A percentile compares a stretch with the other conserved stretches of the same genome.
Conservation (phyloP, 2,888 invertebrate species). For the Agonopterix alstromeriana region DNA sequence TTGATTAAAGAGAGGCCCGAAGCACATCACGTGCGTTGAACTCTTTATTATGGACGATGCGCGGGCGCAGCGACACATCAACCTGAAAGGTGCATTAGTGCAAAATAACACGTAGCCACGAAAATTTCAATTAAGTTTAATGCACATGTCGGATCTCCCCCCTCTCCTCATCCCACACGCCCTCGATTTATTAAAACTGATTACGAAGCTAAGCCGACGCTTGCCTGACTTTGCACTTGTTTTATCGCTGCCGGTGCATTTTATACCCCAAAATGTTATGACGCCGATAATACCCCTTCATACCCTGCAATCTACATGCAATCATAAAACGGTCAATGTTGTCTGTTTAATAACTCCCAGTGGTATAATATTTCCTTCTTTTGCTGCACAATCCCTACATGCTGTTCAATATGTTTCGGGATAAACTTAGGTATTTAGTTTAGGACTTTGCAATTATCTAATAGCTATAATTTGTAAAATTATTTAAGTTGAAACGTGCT, state of each 20-base stretch:
- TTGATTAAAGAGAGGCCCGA: background rate
- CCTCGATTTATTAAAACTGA: slow-evolving; percentile 55
- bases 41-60: slow-evolving; percentile 25
- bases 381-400: too few species aligned
- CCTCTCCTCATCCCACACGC: slow-evolving; percentile 13
- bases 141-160: slow-evolving; percentile 46
- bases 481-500: too few species aligned
- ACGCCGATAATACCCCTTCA: slow-evolving; percentile 22
- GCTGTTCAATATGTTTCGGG: too few species aligned
- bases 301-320: too few species aligned
- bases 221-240: slow-evolving; percentile 45
- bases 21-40: slow-evolving; percentile 23
- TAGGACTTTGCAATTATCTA: too few species aligned
- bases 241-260: slow-evolving; percentile 43
- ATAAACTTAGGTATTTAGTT: too few species aligned
- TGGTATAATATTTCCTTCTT: too few species aligned
- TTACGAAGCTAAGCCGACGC: slow-evolving; percentile 42
- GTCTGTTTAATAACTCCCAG: too few species aligned
- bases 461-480: too few species aligned
- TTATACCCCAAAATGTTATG: slow-evolving; percentile 41
- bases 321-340: too few species aligned
- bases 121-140: slow-evolving; percentile 70
- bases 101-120: slow-evolving; percentile 61
- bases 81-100: slow-evolving; percentile 61
- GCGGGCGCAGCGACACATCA: slow-evolving; percentile 29